Percentiles rank a stretch among this genome's conserved stretches.
These are phyloP conservation scores for Tenualosa ilisha DNA, from an alignment of 2,797 vertebrate genomes.

Conservation along the genomic window DNA sequence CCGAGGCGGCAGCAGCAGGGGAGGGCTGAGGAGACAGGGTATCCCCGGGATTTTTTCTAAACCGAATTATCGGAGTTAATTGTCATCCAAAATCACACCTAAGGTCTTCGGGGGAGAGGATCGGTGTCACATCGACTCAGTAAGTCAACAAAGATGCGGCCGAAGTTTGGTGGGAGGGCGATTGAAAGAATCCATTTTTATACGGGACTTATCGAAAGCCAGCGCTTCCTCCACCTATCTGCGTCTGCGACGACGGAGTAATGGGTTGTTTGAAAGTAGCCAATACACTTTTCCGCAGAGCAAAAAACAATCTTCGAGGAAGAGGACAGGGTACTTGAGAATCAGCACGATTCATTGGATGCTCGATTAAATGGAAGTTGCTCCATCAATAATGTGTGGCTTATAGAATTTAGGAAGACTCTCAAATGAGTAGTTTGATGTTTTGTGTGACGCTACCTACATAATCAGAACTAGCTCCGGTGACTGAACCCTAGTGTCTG, in stretches of 20 bases:
- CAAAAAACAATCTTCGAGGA: slow-evolving; percentile 59
- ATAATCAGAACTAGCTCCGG: slow-evolving; percentile 14
- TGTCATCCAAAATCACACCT: slow-evolving; percentile 65
- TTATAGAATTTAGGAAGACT: not conserved
- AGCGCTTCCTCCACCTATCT: slow-evolving; percentile 76
- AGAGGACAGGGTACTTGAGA: slow-evolving; percentile 42
- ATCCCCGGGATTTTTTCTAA: slow-evolving; percentile 76
- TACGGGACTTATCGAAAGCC: slow-evolving; percentile 75
- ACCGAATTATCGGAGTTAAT: slow-evolving; percentile 78
- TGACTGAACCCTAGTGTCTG: slow-evolving; percentile 34
- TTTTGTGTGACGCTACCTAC: slow-evolving; percentile 31
- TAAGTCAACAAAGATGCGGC: slow-evolving; percentile 71
- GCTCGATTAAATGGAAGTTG: not conserved
- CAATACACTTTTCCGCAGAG: slow-evolving; percentile 74
- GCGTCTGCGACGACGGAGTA: slow-evolving; percentile 76
- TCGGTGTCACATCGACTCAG: slow-evolving; percentile 69
- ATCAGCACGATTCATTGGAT: slow-evolving; percentile 44
- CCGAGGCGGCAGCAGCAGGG: slow-evolving; percentile 82
- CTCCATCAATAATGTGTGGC: not conserved
- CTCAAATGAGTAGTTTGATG: not conserved
- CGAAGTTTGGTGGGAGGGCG: slow-evolving; percentile 67
- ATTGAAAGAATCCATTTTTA: slow-evolving; percentile 72
- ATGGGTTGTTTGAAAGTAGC: slow-evolving; percentile 78
- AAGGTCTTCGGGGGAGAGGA: slow-evolving; percentile 64
- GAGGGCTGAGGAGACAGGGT: slow-evolving; percentile 74